Evolutionary conservation across 1,140 invertebrate species (phyloP).

Genomic region (Himalopsyche phryganea): DNA sequence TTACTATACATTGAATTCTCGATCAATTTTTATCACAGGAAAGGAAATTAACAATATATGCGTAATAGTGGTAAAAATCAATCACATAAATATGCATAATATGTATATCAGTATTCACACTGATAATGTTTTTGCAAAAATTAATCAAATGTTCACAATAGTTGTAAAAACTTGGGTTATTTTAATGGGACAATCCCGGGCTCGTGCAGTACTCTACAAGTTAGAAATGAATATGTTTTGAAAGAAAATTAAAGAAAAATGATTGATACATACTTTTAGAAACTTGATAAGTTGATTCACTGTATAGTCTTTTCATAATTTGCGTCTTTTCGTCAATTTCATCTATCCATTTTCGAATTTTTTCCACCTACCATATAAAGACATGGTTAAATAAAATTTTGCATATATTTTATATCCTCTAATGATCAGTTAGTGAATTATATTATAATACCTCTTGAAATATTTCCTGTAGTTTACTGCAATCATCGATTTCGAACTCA

Average conservation of each 20-base stretch:
- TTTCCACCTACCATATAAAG: slow-evolving; percentile 46
- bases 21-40: not conserved
- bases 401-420: not conserved
- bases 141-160: no score
- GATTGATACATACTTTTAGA: slow-evolving; percentile 51
- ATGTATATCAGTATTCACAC: no score
- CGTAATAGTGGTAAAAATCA: no score
- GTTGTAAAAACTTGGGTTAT: no score
- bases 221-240: no score
- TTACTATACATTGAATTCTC: no score
- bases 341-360: slow-evolving; percentile 51
- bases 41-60: no score
- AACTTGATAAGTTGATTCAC: slow-evolving; percentile 55
- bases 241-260: no score
- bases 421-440: not conserved
- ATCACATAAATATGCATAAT: no score
- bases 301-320: slow-evolving; percentile 54
- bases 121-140: no score
- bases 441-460: slow-evolving; percentile 42
- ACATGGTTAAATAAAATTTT: slow-evolving; percentile 21
- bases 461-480: slow-evolving; percentile 41
- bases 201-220: no score
- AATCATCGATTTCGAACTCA: slow-evolving; percentile 41
- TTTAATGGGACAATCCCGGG: no score
- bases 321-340: slow-evolving; percentile 50